These are phyloP conservation scores for Irena cyanogastra DNA, from an alignment of 2,113 vertebrate species.

Conservation along the genomic window DNA sequence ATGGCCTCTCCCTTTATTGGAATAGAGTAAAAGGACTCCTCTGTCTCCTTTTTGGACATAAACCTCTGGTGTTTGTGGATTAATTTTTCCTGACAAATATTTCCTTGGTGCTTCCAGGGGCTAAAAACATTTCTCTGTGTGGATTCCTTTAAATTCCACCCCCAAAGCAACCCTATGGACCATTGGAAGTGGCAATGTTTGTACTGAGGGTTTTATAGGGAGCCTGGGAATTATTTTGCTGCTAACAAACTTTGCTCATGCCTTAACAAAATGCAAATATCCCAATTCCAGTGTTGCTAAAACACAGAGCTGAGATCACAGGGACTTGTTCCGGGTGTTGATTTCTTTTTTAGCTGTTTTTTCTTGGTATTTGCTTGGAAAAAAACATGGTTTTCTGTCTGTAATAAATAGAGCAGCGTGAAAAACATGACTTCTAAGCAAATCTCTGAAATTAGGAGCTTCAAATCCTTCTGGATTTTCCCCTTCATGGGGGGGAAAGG, in stretches of 20 bases:
- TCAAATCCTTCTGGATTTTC: constrained; percentile 9
- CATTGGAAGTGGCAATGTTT: neutral
- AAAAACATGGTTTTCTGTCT: neutral
- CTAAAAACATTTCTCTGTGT: neutral
- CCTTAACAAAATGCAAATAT: neutral
- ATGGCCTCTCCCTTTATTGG: no score
- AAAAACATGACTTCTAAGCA: neutral
- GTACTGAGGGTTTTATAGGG: neutral
- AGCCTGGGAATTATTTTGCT: neutral
- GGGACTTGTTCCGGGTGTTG: neutral
- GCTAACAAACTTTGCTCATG: neutral
- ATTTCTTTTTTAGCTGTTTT: neutral
- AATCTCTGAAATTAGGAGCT: neutral
- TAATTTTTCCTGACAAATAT: no score
- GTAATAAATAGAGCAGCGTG: neutral
- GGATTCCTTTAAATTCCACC: neutral
- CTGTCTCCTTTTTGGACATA: no score
- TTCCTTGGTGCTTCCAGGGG: neutral
- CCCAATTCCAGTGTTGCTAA: neutral
- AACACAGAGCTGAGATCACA: neutral
- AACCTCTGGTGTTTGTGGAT: no score
- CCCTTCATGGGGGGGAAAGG: neutral
- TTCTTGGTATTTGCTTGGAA: neutral
- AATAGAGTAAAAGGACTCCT: no score
- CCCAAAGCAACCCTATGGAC: neutral